Evolutionary conservation across 2,888 invertebrate species (phyloP).

Genomic region (Chrysina gloriosa): DNA sequence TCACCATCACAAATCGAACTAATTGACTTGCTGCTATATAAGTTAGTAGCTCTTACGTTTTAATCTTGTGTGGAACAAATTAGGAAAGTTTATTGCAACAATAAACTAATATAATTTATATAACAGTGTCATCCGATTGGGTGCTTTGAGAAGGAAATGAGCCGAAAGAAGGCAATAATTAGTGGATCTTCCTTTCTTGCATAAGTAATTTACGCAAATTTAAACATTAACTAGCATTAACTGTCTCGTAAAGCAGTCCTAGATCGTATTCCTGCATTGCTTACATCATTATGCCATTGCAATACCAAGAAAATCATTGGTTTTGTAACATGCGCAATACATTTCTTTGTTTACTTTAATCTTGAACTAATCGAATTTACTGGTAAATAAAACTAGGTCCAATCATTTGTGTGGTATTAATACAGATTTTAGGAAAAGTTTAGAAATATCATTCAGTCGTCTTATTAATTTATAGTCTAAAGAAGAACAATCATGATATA

Average conservation of each 20-base stretch:
- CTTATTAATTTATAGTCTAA: too few relatives aligned
- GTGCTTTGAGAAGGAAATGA: not conserved
- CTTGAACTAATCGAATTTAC: too few relatives aligned
- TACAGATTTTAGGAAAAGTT: too few relatives aligned
- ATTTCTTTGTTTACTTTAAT: too few relatives aligned
- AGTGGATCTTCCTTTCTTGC: not conserved
- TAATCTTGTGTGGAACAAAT: conserved; percentile 13
- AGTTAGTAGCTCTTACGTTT: not conserved
- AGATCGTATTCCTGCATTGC: not conserved
- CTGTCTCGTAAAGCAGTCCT: conserved; percentile 1
- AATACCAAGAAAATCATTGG: not conserved
- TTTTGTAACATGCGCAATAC: too few relatives aligned
- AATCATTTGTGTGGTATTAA: too few relatives aligned
- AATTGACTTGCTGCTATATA: not conserved
- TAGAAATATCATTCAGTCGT: too few relatives aligned
- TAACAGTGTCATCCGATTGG: conserved; percentile 1
- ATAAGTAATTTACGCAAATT: conserved; percentile 17
- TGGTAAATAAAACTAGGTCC: too few relatives aligned
- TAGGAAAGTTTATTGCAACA: conserved; percentile 11
- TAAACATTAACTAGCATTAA: not conserved
- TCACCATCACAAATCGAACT: conserved; percentile 1
- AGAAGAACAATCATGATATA: too few relatives aligned
- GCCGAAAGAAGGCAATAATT: not conserved
- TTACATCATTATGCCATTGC: not conserved
- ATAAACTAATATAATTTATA: conserved; percentile 10